phyloP scores from a whole-genome alignment of 1,140 invertebrate genomes.

The Grapholita molesta region DNA sequence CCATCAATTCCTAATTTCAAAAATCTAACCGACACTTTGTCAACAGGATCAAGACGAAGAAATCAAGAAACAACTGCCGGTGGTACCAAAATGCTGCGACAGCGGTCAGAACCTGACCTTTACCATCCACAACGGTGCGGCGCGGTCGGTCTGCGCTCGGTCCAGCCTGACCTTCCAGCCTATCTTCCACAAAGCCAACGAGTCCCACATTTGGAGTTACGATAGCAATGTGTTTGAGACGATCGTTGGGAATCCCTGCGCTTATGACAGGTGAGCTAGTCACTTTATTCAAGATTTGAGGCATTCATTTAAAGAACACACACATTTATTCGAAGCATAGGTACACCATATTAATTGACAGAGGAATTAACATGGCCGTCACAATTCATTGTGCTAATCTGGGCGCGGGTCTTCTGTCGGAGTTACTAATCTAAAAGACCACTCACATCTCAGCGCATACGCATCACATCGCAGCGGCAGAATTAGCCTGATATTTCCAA shows the following conservation, averaged over 20 bases:
- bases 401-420: too few relatives aligned
- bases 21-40: conserved; percentile 22
- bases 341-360: too few relatives aligned
- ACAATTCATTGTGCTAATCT: too few relatives aligned
- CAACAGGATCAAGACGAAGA: conserved; percentile 52
- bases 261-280: conserved; percentile 73
- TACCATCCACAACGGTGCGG: conserved; percentile 56
- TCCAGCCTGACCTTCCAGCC: conserved; percentile 71
- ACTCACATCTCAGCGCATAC: too few relatives aligned
- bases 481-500: too few relatives aligned
- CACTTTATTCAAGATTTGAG: conserved; percentile 4
- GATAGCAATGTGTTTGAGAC: conserved; percentile 74
- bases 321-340: too few relatives aligned
- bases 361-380: too few relatives aligned
- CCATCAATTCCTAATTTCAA: neutral
- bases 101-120: conserved; percentile 67
- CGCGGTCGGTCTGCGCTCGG: conserved; percentile 68
- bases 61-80: conserved; percentile 56
- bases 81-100: conserved; percentile 72
- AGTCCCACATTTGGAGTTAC: conserved; percentile 71
- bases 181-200: conserved; percentile 77
- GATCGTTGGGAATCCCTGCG: conserved; percentile 78
- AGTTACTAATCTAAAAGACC: too few relatives aligned
- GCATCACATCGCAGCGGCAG: too few relatives aligned
- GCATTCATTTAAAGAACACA: too few relatives aligned